phyloP scores from a whole-genome alignment of 2,113 vertebrate species.

The Dicaeum eximium region DNA sequence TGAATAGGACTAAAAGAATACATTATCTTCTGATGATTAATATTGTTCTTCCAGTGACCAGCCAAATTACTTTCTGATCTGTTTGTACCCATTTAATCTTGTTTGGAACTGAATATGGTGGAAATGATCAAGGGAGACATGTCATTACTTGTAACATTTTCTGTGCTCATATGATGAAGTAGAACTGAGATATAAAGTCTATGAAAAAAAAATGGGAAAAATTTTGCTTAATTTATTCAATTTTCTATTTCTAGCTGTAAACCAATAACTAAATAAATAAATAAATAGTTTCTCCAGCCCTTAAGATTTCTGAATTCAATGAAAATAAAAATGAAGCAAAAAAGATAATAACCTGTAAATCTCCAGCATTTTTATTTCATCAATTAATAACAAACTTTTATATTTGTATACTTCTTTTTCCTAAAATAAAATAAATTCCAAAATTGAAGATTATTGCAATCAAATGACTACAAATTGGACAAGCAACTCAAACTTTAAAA shows the following conservation, averaged over 20 bases:
- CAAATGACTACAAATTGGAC: neutral
- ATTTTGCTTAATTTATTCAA: neutral
- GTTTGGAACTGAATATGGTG: neutral
- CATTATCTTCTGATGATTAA: neutral
- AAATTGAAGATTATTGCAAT: neutral
- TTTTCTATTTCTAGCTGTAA: neutral
- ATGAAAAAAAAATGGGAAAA: neutral
- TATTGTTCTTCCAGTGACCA: neutral
- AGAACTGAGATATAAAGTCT: neutral
- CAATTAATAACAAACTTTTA: neutral
- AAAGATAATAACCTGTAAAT: neutral
- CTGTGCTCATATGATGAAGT: neutral
- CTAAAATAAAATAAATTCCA: neutral
- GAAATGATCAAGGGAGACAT: neutral
- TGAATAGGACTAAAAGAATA: neutral
- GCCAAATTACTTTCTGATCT: neutral
- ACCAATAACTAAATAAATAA: too few relatives aligned
- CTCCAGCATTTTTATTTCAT: neutral
- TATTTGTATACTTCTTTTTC: neutral
- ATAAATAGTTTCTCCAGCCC: accelerated
- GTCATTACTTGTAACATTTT: neutral
- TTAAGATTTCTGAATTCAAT: neutral
- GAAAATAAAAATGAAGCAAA: neutral
- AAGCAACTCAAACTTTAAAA: neutral
- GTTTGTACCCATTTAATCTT: neutral